Conservation (phyloP, 2,797 vertebrate species). For the Staurois parvus region DNA sequence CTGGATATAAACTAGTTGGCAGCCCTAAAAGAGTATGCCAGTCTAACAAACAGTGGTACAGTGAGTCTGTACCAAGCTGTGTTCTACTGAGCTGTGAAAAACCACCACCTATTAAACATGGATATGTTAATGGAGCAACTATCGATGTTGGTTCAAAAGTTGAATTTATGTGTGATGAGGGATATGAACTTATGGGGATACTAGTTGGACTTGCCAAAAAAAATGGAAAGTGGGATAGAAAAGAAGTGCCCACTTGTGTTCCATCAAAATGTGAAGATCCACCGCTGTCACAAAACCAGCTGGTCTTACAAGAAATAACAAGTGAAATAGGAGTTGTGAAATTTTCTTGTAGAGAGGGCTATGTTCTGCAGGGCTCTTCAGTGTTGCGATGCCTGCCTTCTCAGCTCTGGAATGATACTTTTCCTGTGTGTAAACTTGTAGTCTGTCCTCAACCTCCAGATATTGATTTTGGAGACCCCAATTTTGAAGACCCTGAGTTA, state of each 20-base stretch:
- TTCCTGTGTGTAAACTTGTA: slow-evolving; percentile 89
- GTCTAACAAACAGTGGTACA: slow-evolving; percentile 94
- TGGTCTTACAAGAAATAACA: slow-evolving; percentile 84
- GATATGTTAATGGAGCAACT: slow-evolving; percentile 80
- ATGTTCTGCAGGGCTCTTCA: slow-evolving; percentile 83
- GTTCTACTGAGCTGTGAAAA: slow-evolving; percentile 86
- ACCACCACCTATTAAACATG: slow-evolving; percentile 84
- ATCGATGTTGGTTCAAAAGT: slow-evolving; percentile 90
- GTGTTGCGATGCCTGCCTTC: slow-evolving; percentile 86
- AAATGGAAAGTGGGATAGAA: slow-evolving; percentile 89
- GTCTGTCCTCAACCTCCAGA: slow-evolving; percentile 85
- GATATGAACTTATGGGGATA: slow-evolving; percentile 89
- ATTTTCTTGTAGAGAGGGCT: slow-evolving; percentile 91
- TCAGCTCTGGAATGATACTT: slow-evolving; percentile 93
- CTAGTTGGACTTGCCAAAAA: slow-evolving; percentile 92
- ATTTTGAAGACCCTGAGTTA: slow-evolving; percentile 70
- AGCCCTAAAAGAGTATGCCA: slow-evolving; percentile 85
- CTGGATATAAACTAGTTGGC: slow-evolving; percentile 85
- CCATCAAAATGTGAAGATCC: slow-evolving; percentile 92
- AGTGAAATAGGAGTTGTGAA: slow-evolving; percentile 84
- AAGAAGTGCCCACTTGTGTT: slow-evolving; percentile 81
- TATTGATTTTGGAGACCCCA: slow-evolving; percentile 84
- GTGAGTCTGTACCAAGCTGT: slow-evolving; percentile 82
- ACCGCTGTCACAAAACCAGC: slow-evolving; percentile 87
- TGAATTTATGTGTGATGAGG: slow-evolving; percentile 89